Evolutionary conservation across 2,888 invertebrate species (phyloP).

Genomic region (Deladenus siricidicola): DNA sequence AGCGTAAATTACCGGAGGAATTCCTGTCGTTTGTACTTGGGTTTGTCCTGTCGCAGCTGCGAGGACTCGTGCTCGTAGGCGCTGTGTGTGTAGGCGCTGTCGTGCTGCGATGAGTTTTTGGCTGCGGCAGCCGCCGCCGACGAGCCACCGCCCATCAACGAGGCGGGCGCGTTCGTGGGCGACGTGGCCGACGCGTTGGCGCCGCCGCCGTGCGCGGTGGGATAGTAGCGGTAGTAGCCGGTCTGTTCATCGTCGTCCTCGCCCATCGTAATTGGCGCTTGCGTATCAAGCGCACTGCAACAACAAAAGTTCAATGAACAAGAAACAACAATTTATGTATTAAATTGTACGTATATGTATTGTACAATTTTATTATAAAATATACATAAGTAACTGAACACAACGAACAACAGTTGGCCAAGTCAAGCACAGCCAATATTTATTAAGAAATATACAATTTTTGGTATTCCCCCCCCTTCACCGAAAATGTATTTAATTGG

Average conservation of each 20-base stretch:
- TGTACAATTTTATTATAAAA: too few species aligned
- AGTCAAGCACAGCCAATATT: too few species aligned
- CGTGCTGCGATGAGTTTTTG: conserved; percentile 12
- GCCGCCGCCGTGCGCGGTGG: conserved; percentile 4
- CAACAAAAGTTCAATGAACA: too few species aligned
- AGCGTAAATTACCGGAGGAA: conserved; percentile 53
- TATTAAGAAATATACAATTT: too few species aligned
- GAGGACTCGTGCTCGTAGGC: conserved; percentile 3
- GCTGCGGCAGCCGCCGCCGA: not conserved
- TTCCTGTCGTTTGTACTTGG: conserved; percentile 53
- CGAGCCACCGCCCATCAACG: not conserved
- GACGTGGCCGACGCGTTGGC: conserved; percentile 5
- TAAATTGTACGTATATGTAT: too few species aligned
- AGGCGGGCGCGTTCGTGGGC: not conserved
- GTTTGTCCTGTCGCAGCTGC: conserved; percentile 38
- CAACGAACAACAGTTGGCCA: too few species aligned
- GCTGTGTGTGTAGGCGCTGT: not conserved
- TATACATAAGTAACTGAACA: too few species aligned
- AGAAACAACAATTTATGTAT: too few species aligned
- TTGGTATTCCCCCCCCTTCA: too few species aligned
- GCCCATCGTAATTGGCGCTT: conserved; percentile 52
- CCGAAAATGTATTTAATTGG: too few species aligned
- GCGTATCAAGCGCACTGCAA: conserved; percentile 40
- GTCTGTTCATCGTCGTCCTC: conserved; percentile 53
- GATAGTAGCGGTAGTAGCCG: conserved; percentile 30